These are phyloP conservation scores for Verasper variegatus DNA, from an alignment of 2,113 vertebrate species.

Conservation along the genomic window DNA sequence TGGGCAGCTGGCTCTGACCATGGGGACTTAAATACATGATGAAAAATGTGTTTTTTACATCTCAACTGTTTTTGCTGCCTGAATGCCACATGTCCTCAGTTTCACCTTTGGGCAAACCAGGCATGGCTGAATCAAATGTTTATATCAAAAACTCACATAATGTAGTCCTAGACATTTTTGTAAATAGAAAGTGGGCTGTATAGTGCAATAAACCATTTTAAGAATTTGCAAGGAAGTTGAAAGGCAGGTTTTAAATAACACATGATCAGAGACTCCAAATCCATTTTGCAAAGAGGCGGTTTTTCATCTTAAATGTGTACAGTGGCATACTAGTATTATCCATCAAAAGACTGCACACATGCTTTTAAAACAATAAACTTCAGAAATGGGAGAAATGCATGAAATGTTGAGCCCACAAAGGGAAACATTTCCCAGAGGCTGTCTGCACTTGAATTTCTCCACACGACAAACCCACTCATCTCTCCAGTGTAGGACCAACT, in stretches of 20 bases:
- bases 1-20: background rate
- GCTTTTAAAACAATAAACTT: background rate
- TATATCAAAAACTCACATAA: background rate
- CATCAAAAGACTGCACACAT: background rate
- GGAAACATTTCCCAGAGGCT: conserved; percentile 30
- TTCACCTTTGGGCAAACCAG: background rate
- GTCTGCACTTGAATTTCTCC: conserved; percentile 24
- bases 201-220: background rate
- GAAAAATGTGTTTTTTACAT: background rate
- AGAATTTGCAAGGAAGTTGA: background rate
- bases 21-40: background rate
- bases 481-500: conserved; percentile 18
- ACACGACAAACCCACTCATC: conserved; percentile 54
- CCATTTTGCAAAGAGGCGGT: too few relatives aligned
- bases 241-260: background rate
- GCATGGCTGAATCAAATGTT: background rate
- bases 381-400: conserved; percentile 7
- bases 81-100: background rate
- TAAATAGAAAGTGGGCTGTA: background rate
- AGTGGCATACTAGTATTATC: background rate
- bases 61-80: background rate
- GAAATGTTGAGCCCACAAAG: conserved; percentile 26
- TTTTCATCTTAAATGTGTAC: too few relatives aligned
- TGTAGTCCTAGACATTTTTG: background rate
- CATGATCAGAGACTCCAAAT: background rate